phyloP scores from a whole-genome alignment of 2,113 vertebrate genomes.

The Gadus chalcogrammus region DNA sequence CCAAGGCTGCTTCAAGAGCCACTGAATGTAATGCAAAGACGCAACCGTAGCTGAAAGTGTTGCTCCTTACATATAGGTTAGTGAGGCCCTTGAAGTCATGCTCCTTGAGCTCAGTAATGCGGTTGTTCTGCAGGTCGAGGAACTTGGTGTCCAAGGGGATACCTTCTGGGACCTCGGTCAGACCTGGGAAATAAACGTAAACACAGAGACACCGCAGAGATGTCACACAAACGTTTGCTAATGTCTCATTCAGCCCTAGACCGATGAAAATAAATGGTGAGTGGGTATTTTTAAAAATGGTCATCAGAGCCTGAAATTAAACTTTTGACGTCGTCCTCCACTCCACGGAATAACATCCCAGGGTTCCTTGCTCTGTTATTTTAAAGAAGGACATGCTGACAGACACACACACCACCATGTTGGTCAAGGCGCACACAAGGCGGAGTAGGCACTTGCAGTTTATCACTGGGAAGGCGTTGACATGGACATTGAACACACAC shows the following conservation, averaged over 20 bases:
- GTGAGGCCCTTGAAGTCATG: slow-evolving; percentile 86
- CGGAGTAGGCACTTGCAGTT: slow-evolving; percentile 17
- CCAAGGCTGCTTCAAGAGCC: not conserved
- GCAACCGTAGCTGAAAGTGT: not conserved
- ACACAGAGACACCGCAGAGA: slow-evolving; percentile 36
- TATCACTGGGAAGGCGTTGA: slow-evolving; percentile 34
- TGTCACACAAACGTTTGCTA: slow-evolving; percentile 24
- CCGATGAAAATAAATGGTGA: slow-evolving; percentile 51
- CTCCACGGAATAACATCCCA: slow-evolving; percentile 17
- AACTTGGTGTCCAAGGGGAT: slow-evolving; percentile 86
- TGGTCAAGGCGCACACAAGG: slow-evolving; percentile 43
- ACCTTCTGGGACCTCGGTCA: slow-evolving; percentile 80
- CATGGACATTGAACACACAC: slow-evolving; percentile 5
- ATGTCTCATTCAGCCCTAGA: slow-evolving; percentile 35
- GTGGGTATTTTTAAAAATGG: slow-evolving; percentile 39
- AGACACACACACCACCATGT: slow-evolving; percentile 48
- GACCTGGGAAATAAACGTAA: slow-evolving; percentile 67
- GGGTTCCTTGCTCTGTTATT: slow-evolving; percentile 50
- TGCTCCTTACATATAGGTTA: slow-evolving; percentile 81
- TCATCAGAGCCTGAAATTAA: slow-evolving; percentile 35
- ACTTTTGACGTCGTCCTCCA: slow-evolving; percentile 36
- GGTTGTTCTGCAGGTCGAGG: slow-evolving; percentile 89
- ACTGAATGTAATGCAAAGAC: not conserved
- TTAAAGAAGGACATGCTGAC: slow-evolving; percentile 40
- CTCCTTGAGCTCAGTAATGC: slow-evolving; percentile 83